Percentiles rank a stretch among this genome's conserved stretches.
phyloP scores from a whole-genome alignment of 2,797 vertebrate genomes.

The Gymnocypris eckloni region DNA sequence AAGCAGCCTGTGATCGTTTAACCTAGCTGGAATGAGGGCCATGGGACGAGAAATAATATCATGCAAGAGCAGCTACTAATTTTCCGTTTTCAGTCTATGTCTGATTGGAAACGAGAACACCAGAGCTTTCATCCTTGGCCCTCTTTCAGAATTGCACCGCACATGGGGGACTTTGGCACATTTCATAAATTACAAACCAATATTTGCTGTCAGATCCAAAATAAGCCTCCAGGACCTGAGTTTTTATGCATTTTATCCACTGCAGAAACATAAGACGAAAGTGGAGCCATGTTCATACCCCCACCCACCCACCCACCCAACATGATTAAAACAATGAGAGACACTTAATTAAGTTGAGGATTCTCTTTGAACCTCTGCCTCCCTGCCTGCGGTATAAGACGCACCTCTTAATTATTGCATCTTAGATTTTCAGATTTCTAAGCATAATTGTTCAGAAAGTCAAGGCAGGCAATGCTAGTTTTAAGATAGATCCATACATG shows the following conservation, averaged over 20 bases:
- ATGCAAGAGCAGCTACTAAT: conserved; percentile 31
- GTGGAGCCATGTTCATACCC: conserved; percentile 69
- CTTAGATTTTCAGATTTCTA: conserved; percentile 66
- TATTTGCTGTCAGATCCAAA: conserved; percentile 60
- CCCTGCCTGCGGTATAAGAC: conserved; percentile 65
- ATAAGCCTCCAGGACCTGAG: conserved; percentile 57
- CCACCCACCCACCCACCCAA: conserved; percentile 49
- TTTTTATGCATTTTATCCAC: conserved; percentile 68
- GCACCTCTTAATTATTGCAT: conserved; percentile 70
- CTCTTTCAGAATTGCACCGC: conserved; percentile 13
- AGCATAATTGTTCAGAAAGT: conserved; percentile 5
- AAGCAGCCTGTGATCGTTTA: conserved; percentile 35
- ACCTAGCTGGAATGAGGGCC: conserved; percentile 37
- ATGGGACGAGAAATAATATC: conserved; percentile 28
- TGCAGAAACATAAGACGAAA: conserved; percentile 73
- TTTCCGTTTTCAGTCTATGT: conserved; percentile 21
- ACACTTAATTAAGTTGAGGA: conserved; percentile 76
- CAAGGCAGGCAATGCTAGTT: neutral
- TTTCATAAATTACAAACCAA: conserved; percentile 48
- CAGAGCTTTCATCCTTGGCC: conserved; percentile 16
- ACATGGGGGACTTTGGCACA: conserved; percentile 46
- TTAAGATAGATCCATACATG: neutral
- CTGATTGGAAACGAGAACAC: conserved; percentile 32
- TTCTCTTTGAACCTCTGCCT: conserved; percentile 74
- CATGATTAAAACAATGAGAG: conserved; percentile 81